A percentile compares a stretch with the other conserved stretches of the same genome.
Conservation (phyloP, 2,888 invertebrate genomes). For the Halictus quadricinctus region DNA sequence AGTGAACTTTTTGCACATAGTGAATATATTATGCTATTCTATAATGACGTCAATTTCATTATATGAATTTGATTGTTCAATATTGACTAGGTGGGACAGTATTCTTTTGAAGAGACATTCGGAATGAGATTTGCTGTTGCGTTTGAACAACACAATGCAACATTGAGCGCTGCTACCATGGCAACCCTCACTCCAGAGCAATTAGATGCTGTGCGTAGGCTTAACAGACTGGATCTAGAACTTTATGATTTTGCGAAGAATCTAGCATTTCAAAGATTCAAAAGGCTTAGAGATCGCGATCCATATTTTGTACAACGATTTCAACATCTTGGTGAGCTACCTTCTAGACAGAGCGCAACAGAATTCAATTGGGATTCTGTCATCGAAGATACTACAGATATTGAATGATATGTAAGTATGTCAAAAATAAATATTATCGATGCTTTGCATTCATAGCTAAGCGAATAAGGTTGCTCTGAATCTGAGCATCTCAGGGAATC, state of each 20-base stretch:
- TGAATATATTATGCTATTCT: not conserved
- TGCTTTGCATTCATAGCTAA: constrained; percentile 52
- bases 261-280: constrained; percentile 93
- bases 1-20: not conserved
- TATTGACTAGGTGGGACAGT: constrained; percentile 89
- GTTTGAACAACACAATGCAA: constrained; percentile 96
- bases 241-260: constrained; percentile 96
- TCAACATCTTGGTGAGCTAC: constrained; percentile 92
- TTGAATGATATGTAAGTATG: constrained; percentile 75
- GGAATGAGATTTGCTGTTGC: constrained; percentile 94
- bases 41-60: constrained; percentile 1
- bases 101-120: constrained; percentile 97
- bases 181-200: constrained; percentile 90
- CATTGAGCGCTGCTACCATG: constrained; percentile 92
- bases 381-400: constrained; percentile 86
- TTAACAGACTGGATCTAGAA: constrained; percentile 95
- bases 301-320: constrained; percentile 92
- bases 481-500: constrained; percentile 65
- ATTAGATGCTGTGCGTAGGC: constrained; percentile 88
- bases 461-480: constrained; percentile 48
- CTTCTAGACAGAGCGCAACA: constrained; percentile 89
- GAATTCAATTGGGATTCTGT: constrained; percentile 96
- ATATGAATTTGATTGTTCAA: not conserved
- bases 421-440: constrained; percentile 41
- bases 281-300: constrained; percentile 91